A percentile compares a stretch with the other conserved stretches of the same genome.
Conservation (phyloP, 1,140 invertebrate genomes). For the Bursaphelenchus mucronatus region DNA sequence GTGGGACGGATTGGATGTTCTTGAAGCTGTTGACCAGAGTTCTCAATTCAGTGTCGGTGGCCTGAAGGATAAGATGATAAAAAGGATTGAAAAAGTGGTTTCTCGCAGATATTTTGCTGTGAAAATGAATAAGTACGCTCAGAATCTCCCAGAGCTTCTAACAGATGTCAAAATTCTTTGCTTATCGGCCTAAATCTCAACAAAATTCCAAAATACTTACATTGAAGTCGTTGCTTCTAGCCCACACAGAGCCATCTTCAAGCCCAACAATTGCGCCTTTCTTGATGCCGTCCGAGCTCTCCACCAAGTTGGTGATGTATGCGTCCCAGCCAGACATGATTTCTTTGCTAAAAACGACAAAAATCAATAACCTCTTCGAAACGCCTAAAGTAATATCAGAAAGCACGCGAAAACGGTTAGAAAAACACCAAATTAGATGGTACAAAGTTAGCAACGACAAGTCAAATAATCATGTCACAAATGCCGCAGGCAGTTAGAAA, state of each 20-base stretch:
- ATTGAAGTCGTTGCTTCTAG: conserved; percentile 44
- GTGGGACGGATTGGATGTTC: conserved; percentile 46
- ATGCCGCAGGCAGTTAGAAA: too few relatives aligned
- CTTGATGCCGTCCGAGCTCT: conserved; percentile 37
- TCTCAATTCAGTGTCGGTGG: conserved; percentile 52
- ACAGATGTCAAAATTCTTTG: too few relatives aligned
- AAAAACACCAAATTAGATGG: too few relatives aligned
- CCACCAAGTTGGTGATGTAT: conserved; percentile 50
- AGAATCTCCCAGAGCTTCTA: too few relatives aligned
- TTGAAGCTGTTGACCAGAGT: conserved; percentile 46
- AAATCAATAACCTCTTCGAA: too few relatives aligned
- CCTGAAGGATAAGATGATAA: conserved; percentile 45
- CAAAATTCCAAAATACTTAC: background rate
- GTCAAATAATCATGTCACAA: too few relatives aligned
- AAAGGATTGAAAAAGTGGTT: background rate
- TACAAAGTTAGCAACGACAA: too few relatives aligned
- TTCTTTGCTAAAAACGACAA: background rate
- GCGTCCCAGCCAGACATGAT: conserved; percentile 57
- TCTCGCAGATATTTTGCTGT: too few relatives aligned
- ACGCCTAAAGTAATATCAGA: too few relatives aligned
- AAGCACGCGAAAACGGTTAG: too few relatives aligned
- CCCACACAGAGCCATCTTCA: conserved; percentile 56
- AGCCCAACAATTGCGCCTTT: conserved; percentile 54
- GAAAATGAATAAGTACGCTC: too few relatives aligned
- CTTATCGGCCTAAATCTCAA: too few relatives aligned